phyloP scores from a whole-genome alignment of 2,797 vertebrate genomes.

The Sebastes kiyomatsui region DNA sequence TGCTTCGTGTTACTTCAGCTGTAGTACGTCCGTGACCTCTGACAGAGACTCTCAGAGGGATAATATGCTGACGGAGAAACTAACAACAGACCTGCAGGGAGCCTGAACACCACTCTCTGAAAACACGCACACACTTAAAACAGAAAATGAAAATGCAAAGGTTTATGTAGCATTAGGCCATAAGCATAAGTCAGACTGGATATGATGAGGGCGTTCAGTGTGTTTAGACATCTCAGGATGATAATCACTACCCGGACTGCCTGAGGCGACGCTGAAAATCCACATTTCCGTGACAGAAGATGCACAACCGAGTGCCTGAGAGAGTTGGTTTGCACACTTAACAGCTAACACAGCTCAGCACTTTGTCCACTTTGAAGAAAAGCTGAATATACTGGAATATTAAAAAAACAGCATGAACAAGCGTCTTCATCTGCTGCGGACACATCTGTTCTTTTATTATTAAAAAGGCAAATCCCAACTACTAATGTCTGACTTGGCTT shows the following conservation, averaged over 20 bases:
- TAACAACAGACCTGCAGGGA: background rate
- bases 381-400: conserved; percentile 4
- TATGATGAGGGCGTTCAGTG: background rate
- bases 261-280: conserved; percentile 5
- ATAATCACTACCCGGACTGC: background rate
- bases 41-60: conserved; percentile 17
- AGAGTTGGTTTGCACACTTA: conserved; percentile 9
- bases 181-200: background rate
- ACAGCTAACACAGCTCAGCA: conserved; percentile 24
- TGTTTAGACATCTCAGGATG: conserved; percentile 7
- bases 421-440: background rate
- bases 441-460: conserved; percentile 5
- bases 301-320: background rate
- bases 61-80: conserved; percentile 4
- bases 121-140: background rate
- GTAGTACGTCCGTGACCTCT: conserved; percentile 35
- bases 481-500: background rate
- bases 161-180: background rate
- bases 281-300: conserved; percentile 30
- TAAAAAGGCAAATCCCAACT: background rate
- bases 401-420: background rate
- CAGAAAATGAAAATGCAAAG: background rate
- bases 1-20: conserved; percentile 33
- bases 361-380: background rate
- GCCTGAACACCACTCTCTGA: background rate